Evolutionary conservation across 2,888 invertebrate species (phyloP), one percentile per base, ranked within the genome.

Genomic region (Parnassius orleans): DNA sequence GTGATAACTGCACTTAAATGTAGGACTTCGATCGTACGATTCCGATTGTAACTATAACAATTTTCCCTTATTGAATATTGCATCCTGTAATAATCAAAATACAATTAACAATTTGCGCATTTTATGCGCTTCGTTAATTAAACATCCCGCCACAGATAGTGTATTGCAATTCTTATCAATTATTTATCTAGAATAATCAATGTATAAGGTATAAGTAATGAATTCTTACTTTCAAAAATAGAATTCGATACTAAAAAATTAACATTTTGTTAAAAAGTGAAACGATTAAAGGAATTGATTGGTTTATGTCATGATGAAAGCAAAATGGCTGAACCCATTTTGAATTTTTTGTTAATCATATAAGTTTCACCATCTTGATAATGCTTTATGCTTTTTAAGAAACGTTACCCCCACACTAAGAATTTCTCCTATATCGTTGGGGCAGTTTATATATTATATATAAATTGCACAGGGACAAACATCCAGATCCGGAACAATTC

Each of bases 11-110:
- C 44, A 53, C 12, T 50, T 62, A 53, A 53, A 42, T 15, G 44
- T 53, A 43, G 44, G 62, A 44, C 53, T 57, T 53, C 54, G 58
- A n/a, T n/a, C n/a, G n/a, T n/a, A 50, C 50, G 48, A 43, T 62
- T 57, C 57, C 48, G 42, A 41, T 57, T 43, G 50, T 33, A 47
- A 9, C 9, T 56, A n/a, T 10, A 53, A 42, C 41, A 55, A 57
- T 62, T 51, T 41, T 57, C 43, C 44, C 52, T 54, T 7, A 53
- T 24, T 53, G 44, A 56, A 14, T 51, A 56, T 51, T 52, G 41
- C 46, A 41, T 24, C 48, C 48, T 50, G 46, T 56, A 46, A 24
- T 44, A 54, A 50, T 14, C 10, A 50, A n/a, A 19, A 7, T 1
- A n/a, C 44, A 24, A 19, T 54, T 44, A 15, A 10, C 5, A 9